phyloP scores from a whole-genome alignment of 2,113 vertebrate genomes.

The Pterocles gutturalis region DNA sequence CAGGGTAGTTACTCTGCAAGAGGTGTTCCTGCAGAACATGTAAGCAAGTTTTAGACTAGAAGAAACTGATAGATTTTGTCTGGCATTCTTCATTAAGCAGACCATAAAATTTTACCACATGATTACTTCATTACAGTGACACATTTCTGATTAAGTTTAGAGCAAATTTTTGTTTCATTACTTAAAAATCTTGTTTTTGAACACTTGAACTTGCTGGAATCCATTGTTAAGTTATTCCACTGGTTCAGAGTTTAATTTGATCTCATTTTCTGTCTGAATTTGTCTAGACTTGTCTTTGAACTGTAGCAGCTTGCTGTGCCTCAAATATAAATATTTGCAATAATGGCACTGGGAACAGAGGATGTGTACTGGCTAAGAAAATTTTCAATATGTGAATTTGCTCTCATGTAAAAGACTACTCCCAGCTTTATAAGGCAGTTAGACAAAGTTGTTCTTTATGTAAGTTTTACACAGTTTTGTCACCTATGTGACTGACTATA shows the following conservation, averaged over 20 bases:
- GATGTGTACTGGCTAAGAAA: background rate
- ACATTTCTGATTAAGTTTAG: background rate
- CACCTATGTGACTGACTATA: background rate
- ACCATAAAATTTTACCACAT: background rate
- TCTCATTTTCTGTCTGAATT: slow-evolving; percentile 14
- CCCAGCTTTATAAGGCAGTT: background rate
- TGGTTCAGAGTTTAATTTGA: slow-evolving; percentile 26
- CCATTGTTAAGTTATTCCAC: background rate
- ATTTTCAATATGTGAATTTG: background rate
- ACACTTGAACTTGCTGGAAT: background rate
- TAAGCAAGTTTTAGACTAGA: background rate
- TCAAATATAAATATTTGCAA: slow-evolving; percentile 40
- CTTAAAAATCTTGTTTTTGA: background rate
- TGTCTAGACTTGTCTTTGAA: background rate
- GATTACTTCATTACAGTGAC: background rate
- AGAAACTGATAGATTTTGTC: background rate
- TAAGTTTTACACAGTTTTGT: background rate
- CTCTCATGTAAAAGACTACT: background rate
- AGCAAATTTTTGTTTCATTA: background rate
- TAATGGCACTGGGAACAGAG: background rate
- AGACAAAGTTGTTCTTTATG: background rate
- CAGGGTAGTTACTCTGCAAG: background rate
- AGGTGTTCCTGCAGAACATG: background rate
- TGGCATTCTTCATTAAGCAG: background rate
- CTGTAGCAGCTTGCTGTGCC: background rate